Percentiles rank a stretch among this genome's conserved stretches.
Evolutionary conservation across 2,113 vertebrate species (phyloP).

Genomic region (Hemichromis elongatus): DNA sequence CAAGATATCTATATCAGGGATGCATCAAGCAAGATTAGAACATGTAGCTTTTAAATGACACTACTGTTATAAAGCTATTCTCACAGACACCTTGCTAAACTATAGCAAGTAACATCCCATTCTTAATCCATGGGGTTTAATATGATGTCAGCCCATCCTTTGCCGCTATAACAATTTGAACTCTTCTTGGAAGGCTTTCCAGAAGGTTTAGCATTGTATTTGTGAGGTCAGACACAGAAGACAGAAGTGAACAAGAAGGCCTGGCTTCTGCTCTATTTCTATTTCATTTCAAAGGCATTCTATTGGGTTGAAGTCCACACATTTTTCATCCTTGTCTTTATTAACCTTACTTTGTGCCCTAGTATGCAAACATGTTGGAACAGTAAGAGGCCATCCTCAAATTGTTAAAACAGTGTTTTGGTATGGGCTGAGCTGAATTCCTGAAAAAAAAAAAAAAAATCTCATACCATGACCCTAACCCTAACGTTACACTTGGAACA

Average conservation of each 20-base stretch:
- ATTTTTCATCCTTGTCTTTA: neutral
- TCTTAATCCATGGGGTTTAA: neutral
- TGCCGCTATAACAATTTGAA: neutral
- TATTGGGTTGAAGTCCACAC: neutral
- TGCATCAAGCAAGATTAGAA: conserved; percentile 47
- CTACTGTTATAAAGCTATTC: neutral
- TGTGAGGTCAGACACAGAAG: neutral
- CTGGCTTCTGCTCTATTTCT: neutral
- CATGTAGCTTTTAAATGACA: conserved; percentile 60
- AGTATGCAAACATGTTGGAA: neutral
- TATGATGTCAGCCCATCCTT: neutral
- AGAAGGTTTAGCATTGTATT: neutral
- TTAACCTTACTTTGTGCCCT: neutral
- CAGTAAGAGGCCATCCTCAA: too few relatives aligned
- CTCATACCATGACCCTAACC: neutral
- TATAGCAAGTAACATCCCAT: neutral
- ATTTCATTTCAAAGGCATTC: neutral
- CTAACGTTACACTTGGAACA: neutral
- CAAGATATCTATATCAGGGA: conserved; percentile 27
- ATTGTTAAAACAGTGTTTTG: too few relatives aligned
- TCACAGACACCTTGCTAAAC: neutral
- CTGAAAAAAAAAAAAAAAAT: neutral
- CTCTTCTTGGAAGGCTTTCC: neutral
- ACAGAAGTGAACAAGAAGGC: neutral
- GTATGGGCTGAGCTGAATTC: neutral